Evolutionary conservation across 2,888 invertebrate species (phyloP).

Genomic region (Cephus runcator): DNA sequence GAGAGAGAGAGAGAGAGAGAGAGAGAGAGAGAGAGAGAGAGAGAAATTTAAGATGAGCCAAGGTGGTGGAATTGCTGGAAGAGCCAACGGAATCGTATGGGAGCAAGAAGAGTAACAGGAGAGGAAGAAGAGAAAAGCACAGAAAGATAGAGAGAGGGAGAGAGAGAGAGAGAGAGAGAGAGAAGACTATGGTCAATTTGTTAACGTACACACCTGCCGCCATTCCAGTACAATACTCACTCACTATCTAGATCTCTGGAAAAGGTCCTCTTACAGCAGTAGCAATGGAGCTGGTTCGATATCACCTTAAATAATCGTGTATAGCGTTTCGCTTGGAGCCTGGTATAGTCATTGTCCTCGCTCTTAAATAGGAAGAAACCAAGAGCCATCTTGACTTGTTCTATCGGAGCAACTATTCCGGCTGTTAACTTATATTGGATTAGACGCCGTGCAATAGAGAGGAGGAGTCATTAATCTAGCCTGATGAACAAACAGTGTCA

Average conservation of each 20-base stretch:
- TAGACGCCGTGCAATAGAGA: slow-evolving; percentile 10
- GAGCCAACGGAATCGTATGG: not conserved
- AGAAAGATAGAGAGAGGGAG: not conserved
- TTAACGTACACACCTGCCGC: slow-evolving; percentile 57
- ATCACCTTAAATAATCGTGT: slow-evolving; percentile 48
- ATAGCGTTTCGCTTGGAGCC: slow-evolving; percentile 43
- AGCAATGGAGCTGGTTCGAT: not conserved
- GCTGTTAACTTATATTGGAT: slow-evolving; percentile 15
- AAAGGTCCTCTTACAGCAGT: slow-evolving; percentile 47
- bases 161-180: slow-evolving; percentile 8
- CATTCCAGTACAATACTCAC: slow-evolving; percentile 52
- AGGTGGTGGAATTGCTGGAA: not conserved
- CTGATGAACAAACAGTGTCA: slow-evolving; percentile 40
- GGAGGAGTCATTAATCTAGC: slow-evolving; percentile 22
- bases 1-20: not conserved
- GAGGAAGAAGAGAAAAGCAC: not conserved
- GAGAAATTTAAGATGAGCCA: not conserved
- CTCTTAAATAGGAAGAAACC: not conserved
- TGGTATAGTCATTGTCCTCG: slow-evolving; percentile 40
- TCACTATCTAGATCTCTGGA: slow-evolving; percentile 53
- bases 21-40: not conserved
- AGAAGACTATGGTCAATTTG: slow-evolving; percentile 44
- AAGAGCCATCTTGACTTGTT: not conserved
- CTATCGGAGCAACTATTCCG: not conserved
- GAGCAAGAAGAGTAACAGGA: not conserved